Base-by-base conservation (phyloP, 2,888 invertebrate species). In the Troglohyphantes excavatus region DNA sequence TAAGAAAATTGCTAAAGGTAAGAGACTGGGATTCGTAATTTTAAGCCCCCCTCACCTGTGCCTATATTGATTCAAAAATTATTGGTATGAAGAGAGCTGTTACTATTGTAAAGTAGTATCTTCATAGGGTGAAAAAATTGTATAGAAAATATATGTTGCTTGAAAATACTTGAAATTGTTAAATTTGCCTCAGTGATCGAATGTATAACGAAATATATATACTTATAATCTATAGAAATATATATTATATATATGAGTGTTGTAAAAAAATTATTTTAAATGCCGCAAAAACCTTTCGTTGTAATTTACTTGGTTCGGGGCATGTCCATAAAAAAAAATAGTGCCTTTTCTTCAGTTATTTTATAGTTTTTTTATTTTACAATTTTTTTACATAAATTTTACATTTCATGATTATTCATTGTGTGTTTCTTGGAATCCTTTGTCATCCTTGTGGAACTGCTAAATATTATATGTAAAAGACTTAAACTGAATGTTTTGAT, bases 291-390 rank as follows among this genome's bases (percentile, higher is more conserved):
- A 33, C 23, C n/a, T 85, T 72, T 53, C 21, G 46, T 85, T 59
- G 19, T 83, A 23, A 68, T 72, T 59, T 76, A 26, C 53, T 85
- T 78, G 13, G 59, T 75, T 84, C 68, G 68, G 79, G 79, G 73
- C 63, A 67, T 63, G 75, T 59, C 79, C 63, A 75, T 88, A 75
- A 88, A 75, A 53, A 82, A 33, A 39, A 21, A 82, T 76, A 89
- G 88, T 89, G 88, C 88, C 88, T 89, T 83, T 89, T 82, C 29
- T 61, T 72, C 78, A 76, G 76, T 82, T 70, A 33, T 76, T 59
- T 61, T 61, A 76, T 76, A 61, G 27, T 27, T 61, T 76, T 39
- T 79, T 79, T 43, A 79, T 65, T 26, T 43, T 78, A 63, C 23
- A 63, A 43, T 67, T 67, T 67, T 67, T n/a, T n/a, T n/a, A 63